A percentile compares a stretch with the other conserved stretches of the same genome.
phyloP scores from a whole-genome alignment of 1,140 invertebrate species.

The Tribolium madens region DNA sequence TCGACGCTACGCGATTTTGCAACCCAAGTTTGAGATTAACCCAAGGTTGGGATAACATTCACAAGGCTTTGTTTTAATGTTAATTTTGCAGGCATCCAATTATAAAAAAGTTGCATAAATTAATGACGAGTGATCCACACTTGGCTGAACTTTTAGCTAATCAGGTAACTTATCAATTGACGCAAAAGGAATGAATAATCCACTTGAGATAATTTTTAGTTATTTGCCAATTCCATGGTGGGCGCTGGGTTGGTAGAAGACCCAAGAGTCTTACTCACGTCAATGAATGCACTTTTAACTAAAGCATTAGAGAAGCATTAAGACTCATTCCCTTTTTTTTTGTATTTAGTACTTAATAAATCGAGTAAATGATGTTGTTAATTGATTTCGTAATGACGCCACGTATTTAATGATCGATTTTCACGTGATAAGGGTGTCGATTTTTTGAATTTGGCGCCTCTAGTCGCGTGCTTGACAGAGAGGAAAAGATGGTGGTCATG shows the following conservation, averaged over 20 bases:
- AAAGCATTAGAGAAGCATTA: constrained; percentile 87
- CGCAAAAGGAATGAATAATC: neutral
- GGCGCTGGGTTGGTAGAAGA: constrained; percentile 95
- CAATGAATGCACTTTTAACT: constrained; percentile 89
- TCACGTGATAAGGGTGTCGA: neutral
- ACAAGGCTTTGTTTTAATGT: constrained; percentile 8
- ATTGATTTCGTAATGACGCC: constrained; percentile 17
- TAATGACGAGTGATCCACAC: constrained; percentile 81
- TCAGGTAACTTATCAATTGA: constrained; percentile 72
- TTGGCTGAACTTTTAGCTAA: constrained; percentile 87
- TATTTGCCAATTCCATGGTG: constrained; percentile 96
- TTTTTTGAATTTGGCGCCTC: constrained; percentile 21
- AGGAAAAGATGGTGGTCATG: constrained; percentile 21
- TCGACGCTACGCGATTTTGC: constrained; percentile 86
- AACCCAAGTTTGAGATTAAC: constrained; percentile 95
- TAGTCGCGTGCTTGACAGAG: neutral
- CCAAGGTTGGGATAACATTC: constrained; percentile 74
- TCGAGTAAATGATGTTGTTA: constrained; percentile 22
- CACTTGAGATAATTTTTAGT: constrained; percentile 67
- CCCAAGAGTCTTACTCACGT: constrained; percentile 83
- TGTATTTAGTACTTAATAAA: constrained; percentile 30
- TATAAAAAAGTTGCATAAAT: constrained; percentile 86
- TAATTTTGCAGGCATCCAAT: constrained; percentile 82
- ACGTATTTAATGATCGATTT: too few relatives aligned
- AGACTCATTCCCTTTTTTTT: constrained; percentile 35